These are phyloP conservation scores for Augochlorella aurata DNA, from an alignment of 2,888 invertebrate species.

Conservation along the genomic window DNA sequence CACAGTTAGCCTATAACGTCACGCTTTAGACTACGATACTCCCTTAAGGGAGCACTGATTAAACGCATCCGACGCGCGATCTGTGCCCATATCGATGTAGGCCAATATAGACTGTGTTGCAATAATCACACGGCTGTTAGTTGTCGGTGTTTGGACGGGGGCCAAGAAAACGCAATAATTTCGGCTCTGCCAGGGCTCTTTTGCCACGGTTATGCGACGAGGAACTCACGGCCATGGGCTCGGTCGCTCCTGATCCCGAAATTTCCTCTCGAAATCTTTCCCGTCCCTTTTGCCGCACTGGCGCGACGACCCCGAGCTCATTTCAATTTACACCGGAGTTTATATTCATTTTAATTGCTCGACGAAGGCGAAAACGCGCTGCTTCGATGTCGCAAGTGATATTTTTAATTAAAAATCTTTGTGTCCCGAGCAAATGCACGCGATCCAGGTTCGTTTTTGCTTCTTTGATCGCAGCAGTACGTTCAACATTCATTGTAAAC, in stretches of 20 bases:
- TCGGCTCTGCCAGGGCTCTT: constrained; percentile 67
- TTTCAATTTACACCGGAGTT: neutral
- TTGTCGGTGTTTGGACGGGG: constrained; percentile 66
- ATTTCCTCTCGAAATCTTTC: constrained; percentile 30
- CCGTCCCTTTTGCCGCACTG: neutral
- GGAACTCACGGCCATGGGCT: constrained; percentile 69
- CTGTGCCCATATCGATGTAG: constrained; percentile 59
- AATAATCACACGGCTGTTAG: constrained; percentile 67
- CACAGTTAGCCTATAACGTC: neutral
- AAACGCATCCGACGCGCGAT: constrained; percentile 17
- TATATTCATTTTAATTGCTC: neutral
- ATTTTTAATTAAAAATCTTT: neutral
- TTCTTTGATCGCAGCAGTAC: neutral
- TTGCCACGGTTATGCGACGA: constrained; percentile 63
- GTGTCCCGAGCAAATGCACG: neutral
- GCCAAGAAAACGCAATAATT: constrained; percentile 76
- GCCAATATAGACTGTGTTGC: constrained; percentile 67
- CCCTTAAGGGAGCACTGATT: constrained; percentile 19
- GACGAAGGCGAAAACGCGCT: neutral
- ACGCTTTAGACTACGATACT: neutral
- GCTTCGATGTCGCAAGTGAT: neutral
- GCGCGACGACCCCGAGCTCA: neutral
- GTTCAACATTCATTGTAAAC: neutral
- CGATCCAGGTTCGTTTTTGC: neutral
- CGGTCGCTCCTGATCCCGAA: constrained; percentile 52